Percentiles rank a stretch among this genome's conserved stretches.
Conservation (phyloP, 1,140 invertebrate species). For the Zaprionus africanus region DNA sequence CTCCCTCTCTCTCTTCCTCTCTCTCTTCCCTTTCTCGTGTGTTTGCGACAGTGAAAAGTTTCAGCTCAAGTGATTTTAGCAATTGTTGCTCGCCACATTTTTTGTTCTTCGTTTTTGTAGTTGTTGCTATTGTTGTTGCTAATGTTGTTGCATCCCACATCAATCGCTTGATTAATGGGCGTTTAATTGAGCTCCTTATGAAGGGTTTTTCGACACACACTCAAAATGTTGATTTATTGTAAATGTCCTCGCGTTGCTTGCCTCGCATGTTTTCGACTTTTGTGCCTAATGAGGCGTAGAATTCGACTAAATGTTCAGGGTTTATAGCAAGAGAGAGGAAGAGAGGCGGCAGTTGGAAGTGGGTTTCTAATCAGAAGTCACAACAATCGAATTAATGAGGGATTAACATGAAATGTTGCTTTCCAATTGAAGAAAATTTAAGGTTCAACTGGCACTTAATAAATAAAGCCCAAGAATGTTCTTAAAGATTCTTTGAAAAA, state of each 20-base stretch:
- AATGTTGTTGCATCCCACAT: constrained; percentile 14
- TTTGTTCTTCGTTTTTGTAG: constrained; percentile 20
- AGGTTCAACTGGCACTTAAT: no score
- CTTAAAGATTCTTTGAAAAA: not conserved
- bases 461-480: not conserved
- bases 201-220: not conserved
- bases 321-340: not conserved
- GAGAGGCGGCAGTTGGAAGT: not conserved
- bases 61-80: constrained; percentile 59
- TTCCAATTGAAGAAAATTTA: not conserved
- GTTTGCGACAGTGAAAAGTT: constrained; percentile 49
- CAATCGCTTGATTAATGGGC: constrained; percentile 71
- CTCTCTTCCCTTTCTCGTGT: not conserved
- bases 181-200: constrained; percentile 67
- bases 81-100: constrained; percentile 60
- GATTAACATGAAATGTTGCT: not conserved
- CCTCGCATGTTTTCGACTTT: constrained; percentile 10
- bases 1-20: not conserved
- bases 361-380: not conserved
- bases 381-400: not conserved
- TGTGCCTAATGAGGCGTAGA: constrained; percentile 18
- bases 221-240: constrained; percentile 9
- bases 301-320: not conserved
- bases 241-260: not conserved
- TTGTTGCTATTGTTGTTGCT: not conserved